phyloP scores from a whole-genome alignment of 1,140 invertebrate genomes.

The Condylostylus longicornis region DNA sequence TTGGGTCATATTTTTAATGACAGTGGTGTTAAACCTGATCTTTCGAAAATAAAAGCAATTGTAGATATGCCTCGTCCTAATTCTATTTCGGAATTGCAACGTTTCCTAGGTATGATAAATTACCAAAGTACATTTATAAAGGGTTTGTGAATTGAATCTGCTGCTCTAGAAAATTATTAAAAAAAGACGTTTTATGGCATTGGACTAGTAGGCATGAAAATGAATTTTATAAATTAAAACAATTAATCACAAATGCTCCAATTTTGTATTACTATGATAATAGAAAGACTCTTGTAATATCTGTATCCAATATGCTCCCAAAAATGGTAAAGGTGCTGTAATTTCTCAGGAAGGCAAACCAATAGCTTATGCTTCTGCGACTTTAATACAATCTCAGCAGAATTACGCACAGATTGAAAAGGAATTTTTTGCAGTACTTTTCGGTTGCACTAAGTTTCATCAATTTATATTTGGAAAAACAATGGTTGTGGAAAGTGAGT shows the following conservation, averaged over 20 bases:
- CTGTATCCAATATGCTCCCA: conserved; percentile 23
- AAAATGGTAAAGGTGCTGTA: conserved; percentile 18
- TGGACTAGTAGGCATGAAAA: conserved; percentile 5
- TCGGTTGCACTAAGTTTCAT: conserved; percentile 27
- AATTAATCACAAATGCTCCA: conserved; percentile 15
- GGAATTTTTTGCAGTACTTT: conserved; percentile 30
- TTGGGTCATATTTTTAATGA: conserved; percentile 17
- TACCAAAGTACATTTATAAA: conserved; percentile 17
- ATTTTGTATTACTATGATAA: conserved; percentile 22
- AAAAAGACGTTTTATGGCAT: conserved; percentile 3
- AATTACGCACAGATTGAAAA: conserved; percentile 34
- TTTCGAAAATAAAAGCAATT: conserved; percentile 15
- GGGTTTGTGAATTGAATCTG: conserved; percentile 15
- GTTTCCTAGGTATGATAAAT: conserved; percentile 18
- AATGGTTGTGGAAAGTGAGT: conserved; percentile 32
- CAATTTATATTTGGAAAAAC: conserved; percentile 18
- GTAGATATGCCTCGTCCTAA: conserved; percentile 13
- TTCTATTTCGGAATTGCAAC: conserved; percentile 19
- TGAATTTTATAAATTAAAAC: conserved; percentile 15
- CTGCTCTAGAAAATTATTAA: conserved; percentile 12
- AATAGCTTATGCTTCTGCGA: conserved; percentile 22
- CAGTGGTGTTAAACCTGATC: conserved; percentile 13
- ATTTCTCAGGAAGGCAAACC: conserved; percentile 22
- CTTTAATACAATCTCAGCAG: conserved; percentile 20
- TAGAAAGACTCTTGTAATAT: conserved; percentile 16